A percentile compares a stretch with the other conserved stretches of the same genome.
Evolutionary conservation across 2,797 vertebrate species (phyloP).

Genomic region (Sebastes hopkinsi): DNA sequence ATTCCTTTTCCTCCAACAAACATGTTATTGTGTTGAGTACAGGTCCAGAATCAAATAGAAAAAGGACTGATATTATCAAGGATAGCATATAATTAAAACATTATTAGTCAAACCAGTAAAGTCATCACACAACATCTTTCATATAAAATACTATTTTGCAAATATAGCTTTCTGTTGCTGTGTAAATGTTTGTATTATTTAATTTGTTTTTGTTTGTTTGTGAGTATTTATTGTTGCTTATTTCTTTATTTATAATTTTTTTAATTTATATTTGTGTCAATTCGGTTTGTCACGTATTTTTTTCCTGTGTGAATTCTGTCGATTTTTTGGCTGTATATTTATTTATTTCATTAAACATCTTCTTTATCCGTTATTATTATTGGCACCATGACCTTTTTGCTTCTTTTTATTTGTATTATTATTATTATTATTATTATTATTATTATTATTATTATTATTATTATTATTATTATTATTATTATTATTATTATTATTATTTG

Average conservation of each 20-base stretch:
- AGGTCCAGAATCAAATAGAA: background rate
- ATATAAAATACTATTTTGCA: background rate
- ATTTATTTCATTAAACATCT: constrained; percentile 50
- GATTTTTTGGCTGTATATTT: background rate
- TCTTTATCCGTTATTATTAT: background rate
- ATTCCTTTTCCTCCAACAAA: background rate
- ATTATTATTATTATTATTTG: too few species aligned
- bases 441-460: too few species aligned
- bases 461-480: too few species aligned
- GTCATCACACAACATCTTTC: background rate
- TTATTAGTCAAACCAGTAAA: background rate
- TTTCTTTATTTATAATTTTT: background rate
- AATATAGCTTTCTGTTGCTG: background rate
- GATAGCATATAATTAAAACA: background rate
- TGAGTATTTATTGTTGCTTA: constrained; percentile 15
- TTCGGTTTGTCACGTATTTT: background rate
- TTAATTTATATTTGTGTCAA: background rate
- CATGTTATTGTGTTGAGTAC: background rate
- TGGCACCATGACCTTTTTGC: background rate
- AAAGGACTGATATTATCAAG: background rate
- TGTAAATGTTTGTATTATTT: background rate
- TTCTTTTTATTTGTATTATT: background rate
- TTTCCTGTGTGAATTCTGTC: background rate
- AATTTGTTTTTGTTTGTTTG: background rate
- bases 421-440: too few species aligned